phyloP scores from a whole-genome alignment of 2,797 vertebrate species.

The Catharus ustulatus region DNA sequence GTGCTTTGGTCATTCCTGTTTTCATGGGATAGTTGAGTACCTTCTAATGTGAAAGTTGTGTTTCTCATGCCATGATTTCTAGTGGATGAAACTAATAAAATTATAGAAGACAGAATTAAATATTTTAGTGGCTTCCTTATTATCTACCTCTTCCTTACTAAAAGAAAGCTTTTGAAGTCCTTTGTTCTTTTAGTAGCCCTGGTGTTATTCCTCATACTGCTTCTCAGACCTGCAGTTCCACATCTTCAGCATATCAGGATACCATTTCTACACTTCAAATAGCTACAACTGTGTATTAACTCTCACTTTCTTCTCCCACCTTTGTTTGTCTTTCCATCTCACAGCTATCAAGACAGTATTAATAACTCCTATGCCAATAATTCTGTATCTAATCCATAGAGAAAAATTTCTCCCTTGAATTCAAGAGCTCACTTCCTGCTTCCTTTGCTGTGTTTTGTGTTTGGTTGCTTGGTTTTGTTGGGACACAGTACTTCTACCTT shows the following conservation, averaged over 20 bases:
- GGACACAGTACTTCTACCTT: background rate
- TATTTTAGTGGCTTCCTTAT: background rate
- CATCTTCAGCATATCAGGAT: background rate
- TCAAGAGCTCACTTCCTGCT: background rate
- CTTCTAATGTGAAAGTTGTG: background rate
- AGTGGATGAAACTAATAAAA: background rate
- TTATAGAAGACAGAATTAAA: background rate
- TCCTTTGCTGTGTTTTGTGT: background rate
- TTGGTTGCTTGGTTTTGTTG: background rate
- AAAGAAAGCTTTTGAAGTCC: background rate
- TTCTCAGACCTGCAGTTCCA: background rate
- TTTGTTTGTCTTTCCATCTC: background rate
- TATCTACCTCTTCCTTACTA: background rate
- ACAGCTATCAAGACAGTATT: background rate
- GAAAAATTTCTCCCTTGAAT: background rate
- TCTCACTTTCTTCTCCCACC: background rate
- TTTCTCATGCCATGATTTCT: background rate
- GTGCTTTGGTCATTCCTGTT: background rate
- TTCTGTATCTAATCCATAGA: background rate
- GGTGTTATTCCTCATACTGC: background rate
- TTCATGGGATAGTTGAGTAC: background rate
- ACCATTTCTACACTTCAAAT: background rate
- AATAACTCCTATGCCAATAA: background rate
- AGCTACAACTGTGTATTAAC: background rate
- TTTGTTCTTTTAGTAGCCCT: background rate